Percentiles rank a stretch among this genome's conserved stretches.
These are phyloP conservation scores for Harpalus rufipes DNA, from an alignment of 2,888 invertebrate genomes.

Conservation along the genomic window DNA sequence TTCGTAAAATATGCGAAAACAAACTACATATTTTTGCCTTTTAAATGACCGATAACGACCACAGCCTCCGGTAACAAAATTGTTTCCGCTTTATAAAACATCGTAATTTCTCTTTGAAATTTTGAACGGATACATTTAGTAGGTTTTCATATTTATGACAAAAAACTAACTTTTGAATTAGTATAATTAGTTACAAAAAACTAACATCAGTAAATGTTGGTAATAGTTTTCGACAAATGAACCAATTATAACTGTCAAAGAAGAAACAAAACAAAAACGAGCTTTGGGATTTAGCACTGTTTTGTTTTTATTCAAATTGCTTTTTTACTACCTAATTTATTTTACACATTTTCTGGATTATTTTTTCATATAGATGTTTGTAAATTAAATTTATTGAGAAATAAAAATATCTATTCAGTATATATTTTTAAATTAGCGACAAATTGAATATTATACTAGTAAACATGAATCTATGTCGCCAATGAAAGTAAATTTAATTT, in stretches of 20 bases:
- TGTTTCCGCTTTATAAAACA: background rate
- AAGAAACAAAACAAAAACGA: background rate
- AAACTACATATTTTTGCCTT: background rate
- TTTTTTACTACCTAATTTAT: background rate
- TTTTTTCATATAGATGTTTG: too few relatives aligned
- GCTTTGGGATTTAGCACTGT: background rate
- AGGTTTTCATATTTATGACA: background rate
- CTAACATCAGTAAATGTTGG: background rate
- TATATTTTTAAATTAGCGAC: too few relatives aligned
- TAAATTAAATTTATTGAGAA: too few relatives aligned
- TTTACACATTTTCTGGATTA: background rate
- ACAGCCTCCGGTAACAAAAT: background rate
- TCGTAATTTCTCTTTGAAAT: background rate
- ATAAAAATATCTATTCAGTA: too few relatives aligned
- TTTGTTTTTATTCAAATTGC: background rate
- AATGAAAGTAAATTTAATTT: background rate
- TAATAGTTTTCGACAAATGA: constrained; percentile 3
- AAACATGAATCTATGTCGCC: background rate
- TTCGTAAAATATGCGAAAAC: background rate
- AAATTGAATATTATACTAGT: background rate
- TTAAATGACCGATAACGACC: constrained; percentile 4
- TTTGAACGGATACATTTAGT: background rate
- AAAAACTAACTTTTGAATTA: background rate
- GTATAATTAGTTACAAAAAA: background rate
- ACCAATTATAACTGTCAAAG: background rate